A percentile compares a stretch with the other conserved stretches of the same genome.
These are phyloP conservation scores for Okapia johnstoni DNA, from an alignment of 2,113 vertebrate genomes.

Conservation along the genomic window DNA sequence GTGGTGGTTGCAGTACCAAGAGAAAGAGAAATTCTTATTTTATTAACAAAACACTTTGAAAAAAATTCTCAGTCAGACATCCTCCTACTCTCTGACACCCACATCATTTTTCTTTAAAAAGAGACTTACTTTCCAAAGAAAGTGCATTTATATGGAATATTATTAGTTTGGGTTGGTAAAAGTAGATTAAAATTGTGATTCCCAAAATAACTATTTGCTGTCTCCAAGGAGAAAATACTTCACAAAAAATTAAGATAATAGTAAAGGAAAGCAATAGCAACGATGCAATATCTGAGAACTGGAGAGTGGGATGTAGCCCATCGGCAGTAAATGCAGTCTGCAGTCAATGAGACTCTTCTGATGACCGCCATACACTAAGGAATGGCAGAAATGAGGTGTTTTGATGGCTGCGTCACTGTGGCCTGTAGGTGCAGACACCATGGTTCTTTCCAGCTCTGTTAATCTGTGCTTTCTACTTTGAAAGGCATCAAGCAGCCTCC, in stretches of 20 bases:
- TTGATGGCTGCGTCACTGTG: neutral
- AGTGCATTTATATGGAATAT: neutral
- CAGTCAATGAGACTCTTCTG: neutral
- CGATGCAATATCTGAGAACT: neutral
- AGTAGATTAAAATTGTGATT: conserved; percentile 15
- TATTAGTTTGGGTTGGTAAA: neutral
- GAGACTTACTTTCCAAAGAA: conserved; percentile 2
- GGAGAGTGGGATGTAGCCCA: neutral
- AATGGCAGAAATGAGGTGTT: neutral
- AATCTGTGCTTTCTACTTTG: neutral
- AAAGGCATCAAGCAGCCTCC: neutral
- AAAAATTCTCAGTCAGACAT: conserved; percentile 24
- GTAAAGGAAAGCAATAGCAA: neutral
- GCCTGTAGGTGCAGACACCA: neutral
- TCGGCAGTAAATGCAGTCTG: neutral
- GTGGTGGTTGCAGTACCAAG: neutral
- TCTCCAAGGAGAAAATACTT: neutral
- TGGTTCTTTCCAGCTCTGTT: neutral
- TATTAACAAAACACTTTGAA: neutral
- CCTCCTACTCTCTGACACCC: conserved; percentile 7
- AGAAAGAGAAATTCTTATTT: conserved; percentile 15
- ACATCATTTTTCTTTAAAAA: conserved; percentile 33
- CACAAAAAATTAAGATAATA: neutral
- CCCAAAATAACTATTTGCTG: conserved; percentile 11
- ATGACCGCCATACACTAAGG: neutral